Evolutionary conservation across 2,113 vertebrate genomes (phyloP), one percentile per base, ranked within the genome.

Genomic region (Haliaeetus leucogaster): DNA sequence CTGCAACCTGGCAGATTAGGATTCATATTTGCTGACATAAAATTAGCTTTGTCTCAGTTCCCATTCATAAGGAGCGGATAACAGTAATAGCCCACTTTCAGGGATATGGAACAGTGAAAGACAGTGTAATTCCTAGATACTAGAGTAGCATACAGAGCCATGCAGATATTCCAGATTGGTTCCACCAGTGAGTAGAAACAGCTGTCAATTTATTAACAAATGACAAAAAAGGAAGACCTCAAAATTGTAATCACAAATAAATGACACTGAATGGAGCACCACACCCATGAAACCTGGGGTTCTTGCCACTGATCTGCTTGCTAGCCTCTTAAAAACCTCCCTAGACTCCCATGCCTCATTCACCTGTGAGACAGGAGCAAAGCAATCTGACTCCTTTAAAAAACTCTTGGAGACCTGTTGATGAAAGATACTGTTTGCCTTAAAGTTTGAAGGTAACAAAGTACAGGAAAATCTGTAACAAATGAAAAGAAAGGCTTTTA

Each of bases 191-290:
- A 66, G 27, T 10, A 63, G 62, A 89, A 86, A 73, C 7, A 74
- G 55, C n/a, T 93, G 72, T 2, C 30, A 77, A 10, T 65, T 40
- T 36, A 52, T 62, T 81, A 74, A 62, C 8, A 70, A 86, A 27
- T 11, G 11, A 59, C 72, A 74, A 34, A 81, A 58, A 56, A 19
- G 0, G 8, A 5, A 86, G 34, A 59, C 36, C 19, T 86, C 73
- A 92, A 40, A 93, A 80, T 12, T 95, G 94, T 89, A 95, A 82
- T 93, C 94, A 59, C 77, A 87, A 86, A 84, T 81, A 63, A 76
- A 48, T 91, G 65, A 95, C 94, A 93, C 91, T 94, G 96, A 91
- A 97, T 95, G 94, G 94, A 96, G 96, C 91, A 96, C 40, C 86
- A 76, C 29, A 79, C 16, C 40, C 73, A 68, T 55, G 65, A 84